Percentiles rank a stretch among this genome's conserved stretches.
phyloP scores from a whole-genome alignment of 2,797 vertebrate genomes.

The Prunella strophiata region DNA sequence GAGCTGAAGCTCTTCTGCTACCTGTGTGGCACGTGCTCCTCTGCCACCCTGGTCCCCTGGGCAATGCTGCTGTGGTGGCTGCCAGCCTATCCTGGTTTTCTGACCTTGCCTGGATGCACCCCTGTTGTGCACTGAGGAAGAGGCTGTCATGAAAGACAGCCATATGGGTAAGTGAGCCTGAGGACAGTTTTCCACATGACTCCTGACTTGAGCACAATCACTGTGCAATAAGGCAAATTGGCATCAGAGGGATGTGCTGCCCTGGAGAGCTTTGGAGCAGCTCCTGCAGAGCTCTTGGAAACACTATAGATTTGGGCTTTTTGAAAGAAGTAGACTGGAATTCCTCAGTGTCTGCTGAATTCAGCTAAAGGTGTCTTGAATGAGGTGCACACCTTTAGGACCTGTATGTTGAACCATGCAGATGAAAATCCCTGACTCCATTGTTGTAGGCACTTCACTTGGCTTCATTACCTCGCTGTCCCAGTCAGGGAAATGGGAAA shows the following conservation, averaged over 20 bases:
- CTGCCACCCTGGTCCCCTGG: not conserved
- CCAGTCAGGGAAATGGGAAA: not conserved
- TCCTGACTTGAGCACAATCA: not conserved
- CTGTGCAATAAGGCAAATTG: not conserved
- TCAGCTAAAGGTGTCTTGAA: not conserved
- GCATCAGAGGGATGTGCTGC: not conserved
- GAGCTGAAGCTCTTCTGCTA: not conserved
- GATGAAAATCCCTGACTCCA: not conserved
- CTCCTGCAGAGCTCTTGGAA: not conserved
- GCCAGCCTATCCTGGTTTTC: not conserved
- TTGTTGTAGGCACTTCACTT: not conserved
- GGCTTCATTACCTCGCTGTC: not conserved
- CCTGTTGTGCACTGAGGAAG: not conserved
- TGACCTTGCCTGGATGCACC: not conserved
- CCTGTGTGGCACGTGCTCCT: not conserved
- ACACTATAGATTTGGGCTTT: not conserved
- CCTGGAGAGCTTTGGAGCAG: not conserved
- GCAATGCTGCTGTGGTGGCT: not conserved
- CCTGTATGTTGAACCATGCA: not conserved
- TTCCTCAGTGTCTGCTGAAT: not conserved
- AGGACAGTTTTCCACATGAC: not conserved
- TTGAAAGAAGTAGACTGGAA: not conserved
- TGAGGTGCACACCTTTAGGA: fast-evolving
- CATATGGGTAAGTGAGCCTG: not conserved
- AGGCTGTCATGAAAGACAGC: not conserved